Evolutionary conservation across 1,140 invertebrate species (phyloP).

Genomic region (Pseudomyrmex sp.): DNA sequence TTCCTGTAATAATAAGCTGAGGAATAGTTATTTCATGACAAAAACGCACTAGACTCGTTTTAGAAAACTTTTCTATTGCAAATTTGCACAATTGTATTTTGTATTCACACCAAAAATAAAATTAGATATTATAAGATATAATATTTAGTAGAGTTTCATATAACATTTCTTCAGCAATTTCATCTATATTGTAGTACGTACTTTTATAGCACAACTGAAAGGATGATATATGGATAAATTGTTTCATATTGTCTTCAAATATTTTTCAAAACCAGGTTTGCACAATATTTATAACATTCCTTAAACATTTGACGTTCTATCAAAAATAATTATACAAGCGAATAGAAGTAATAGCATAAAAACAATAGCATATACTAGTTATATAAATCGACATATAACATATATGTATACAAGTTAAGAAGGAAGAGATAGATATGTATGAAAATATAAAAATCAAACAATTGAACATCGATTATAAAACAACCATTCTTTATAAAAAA

Average conservation of each 20-base stretch:
- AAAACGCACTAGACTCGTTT: slow-evolving; percentile 3
- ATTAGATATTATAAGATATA: slow-evolving; percentile 21
- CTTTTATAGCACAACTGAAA: slow-evolving; percentile 8
- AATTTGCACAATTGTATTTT: slow-evolving; percentile 11
- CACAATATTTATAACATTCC: slow-evolving; percentile 43
- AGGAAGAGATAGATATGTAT: neutral
- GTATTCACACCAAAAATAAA: slow-evolving; percentile 13
- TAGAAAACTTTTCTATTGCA: slow-evolving; percentile 3
- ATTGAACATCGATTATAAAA: slow-evolving; percentile 14
- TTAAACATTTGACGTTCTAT: neutral
- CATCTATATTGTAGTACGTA: neutral
- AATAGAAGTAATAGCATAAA: neutral
- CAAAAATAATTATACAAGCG: slow-evolving; percentile 34
- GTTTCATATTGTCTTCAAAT: neutral
- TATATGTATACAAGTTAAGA: slow-evolving; percentile 8
- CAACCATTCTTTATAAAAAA: slow-evolving; percentile 14
- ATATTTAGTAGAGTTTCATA: slow-evolving; percentile 4
- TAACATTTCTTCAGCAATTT: neutral
- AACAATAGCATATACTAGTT: slow-evolving; percentile 15
- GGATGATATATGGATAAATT: slow-evolving; percentile 8
- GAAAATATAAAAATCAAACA: slow-evolving; percentile 18
- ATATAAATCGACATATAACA: slow-evolving; percentile 21
- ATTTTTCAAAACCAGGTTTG: slow-evolving; percentile 24
- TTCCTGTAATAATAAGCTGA: slow-evolving; percentile 35
- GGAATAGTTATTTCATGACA: slow-evolving; percentile 17